Evolutionary conservation across 2,797 vertebrate genomes (phyloP), one percentile per base, ranked within the genome.

Genomic region (Chromobotia macracanthus): DNA sequence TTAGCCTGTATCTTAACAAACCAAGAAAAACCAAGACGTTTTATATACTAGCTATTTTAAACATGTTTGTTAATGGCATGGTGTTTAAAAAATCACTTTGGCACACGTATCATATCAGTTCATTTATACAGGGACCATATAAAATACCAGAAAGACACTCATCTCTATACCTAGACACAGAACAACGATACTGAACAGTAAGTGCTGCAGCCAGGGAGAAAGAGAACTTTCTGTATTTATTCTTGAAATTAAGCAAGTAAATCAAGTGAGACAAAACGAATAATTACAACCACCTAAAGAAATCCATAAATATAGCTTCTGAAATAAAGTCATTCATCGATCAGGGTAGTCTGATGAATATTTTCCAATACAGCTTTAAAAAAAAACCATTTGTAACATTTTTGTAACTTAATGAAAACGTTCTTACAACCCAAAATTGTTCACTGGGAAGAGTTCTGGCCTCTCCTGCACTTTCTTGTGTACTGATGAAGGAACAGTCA

Each of bases 51-150:
- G 41, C 1, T 44, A 44, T 44, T 10, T 44, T 11, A 53, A 58
- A 11, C 75, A 60, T 28, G n/a, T 48, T 64, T n/a, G 15, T 75
- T 75, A 28, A 61, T 77, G 46, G 75, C 38, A 77, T 50, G 69
- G 21, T 48, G 28, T 77, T 77, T 19, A 38, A 23, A 38, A 61
- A 63, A 63, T 48, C 44, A 51, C 44, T n/a, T 56, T 56, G 64
- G 50, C 64, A 56, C 35, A 56, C 60, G 3, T 48, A 77, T 25
- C 13, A 18, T 21, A 9, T 60, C 41, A 18, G n/a, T 66, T 16
- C n/a, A 10, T 51, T 60, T 77, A 48, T 5, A 70, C 21, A n/a
- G 10, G 18, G 5, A 16, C 16, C 12, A 7, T 21, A 11, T 41
- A 5, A n/a, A 61, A 48, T 48, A 68, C 8, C 21, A 41, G 3